Base-by-base conservation (phyloP, 2,797 vertebrate genomes). In the Sebastes matsubarae region DNA sequence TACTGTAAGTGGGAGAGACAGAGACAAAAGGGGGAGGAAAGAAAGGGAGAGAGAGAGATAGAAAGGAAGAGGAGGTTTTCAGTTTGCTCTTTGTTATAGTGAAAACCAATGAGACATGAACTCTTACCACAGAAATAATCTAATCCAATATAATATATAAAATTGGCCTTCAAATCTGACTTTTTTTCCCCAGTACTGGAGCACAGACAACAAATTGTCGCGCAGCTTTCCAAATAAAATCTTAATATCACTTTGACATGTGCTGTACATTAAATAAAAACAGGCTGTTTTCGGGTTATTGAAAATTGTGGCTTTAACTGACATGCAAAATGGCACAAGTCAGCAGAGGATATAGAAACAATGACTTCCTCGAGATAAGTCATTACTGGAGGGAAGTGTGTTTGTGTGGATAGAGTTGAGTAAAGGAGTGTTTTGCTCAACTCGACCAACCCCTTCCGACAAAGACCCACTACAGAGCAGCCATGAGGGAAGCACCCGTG, bases 31-130 rank as follows among this genome's bases (percentile, higher is more conserved):
- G 24, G 30, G 20, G 20, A 24, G 66, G 60, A 67, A 75, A 66
- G 20, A 29, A 54, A 24, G 6, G 10, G 13, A 58, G 36, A 27
- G 25, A 68, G 32, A 38, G 25, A 68, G 34, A 18, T 18, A 79
- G 46, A 54, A 30, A 46, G 42, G 42, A 46, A 46, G 52, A 57
- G 68, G 32, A 27, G 61, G 74, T 22, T 77, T 82, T 38, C 22
- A 69, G 32, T 79, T 79, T 61, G 27, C 50, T 79, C 71, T 87
- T 90, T 88, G 89, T 89, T 87, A 89, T 18, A 36, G 29, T 58
- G 59, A 75, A 74, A 69, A 81, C 70, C 67, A 36, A 46, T 55
- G 52, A 67, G 52, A 75, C 59, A 32, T 68, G 20, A 64, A 74
- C 24, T 71, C 18, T 22, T 67, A 72, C 30, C 7, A 60, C 38